Conservation (phyloP, 1,140 invertebrate species). For the Helicoverpa zea region DNA sequence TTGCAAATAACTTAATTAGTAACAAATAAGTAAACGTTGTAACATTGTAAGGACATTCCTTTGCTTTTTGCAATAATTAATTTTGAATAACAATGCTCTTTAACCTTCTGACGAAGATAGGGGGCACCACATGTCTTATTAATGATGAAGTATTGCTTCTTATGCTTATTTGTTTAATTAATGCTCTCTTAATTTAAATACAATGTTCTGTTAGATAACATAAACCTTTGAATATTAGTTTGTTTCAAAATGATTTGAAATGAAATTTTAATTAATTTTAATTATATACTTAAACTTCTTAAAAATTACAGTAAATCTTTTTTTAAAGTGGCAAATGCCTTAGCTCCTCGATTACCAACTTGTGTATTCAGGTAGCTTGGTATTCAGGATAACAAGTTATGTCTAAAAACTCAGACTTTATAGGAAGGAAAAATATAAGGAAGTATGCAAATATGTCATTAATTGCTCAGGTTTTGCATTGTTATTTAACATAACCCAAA, state of each 20-base stretch:
- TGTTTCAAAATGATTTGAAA: no score
- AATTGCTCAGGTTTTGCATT: not conserved
- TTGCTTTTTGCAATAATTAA: not conserved
- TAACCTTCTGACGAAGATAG: not conserved
- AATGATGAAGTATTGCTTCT: slow-evolving; percentile 5
- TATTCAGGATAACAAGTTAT: no score
- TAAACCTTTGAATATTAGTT: no score
- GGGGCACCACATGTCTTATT: slow-evolving; percentile 8
- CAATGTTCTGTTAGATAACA: not conserved
- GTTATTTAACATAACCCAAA: not conserved
- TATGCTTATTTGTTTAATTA: not conserved
- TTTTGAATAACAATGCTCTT: not conserved
- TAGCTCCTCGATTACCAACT: no score
- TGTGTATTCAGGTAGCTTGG: no score
- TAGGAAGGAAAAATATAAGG: not conserved
- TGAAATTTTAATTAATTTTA: no score
- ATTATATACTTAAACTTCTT: no score
- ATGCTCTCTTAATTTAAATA: not conserved
- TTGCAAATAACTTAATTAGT: slow-evolving; percentile 10
- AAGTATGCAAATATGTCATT: not conserved
- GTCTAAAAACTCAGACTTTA: not conserved
- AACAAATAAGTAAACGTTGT: not conserved
- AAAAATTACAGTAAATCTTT: no score
- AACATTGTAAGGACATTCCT: not conserved
- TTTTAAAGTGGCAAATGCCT: no score